Base-by-base conservation (phyloP, 2,888 invertebrate genomes). In the Portevinia maculata region DNA sequence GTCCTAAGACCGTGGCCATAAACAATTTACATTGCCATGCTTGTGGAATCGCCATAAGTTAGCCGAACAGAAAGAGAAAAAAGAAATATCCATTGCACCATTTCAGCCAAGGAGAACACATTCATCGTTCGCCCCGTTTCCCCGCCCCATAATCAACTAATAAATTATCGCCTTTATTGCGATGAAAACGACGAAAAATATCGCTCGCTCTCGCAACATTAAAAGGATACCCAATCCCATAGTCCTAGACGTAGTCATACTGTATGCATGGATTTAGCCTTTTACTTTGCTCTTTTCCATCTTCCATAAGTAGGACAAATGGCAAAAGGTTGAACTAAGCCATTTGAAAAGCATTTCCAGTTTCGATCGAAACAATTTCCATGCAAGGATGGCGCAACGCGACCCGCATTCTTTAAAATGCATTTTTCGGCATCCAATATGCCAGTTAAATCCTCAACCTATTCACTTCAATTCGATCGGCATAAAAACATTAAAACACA, bases 91-190 rank as follows among this genome's bases (percentile, higher is more conserved):
- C 64, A 75, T 46, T 79, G 79, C 79, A 79, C 30, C 79, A 67
- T 55, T 59, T 55, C 15, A 30, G 3, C 34, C 52, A 30, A 73
- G 21, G 17, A 52, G 59, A 46, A 28, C 57, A 64, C 57, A 52
- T 59, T 44, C 64, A 64, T 78, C 71, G 30, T 71, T 7, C 19
- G 34, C 24, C 24, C 69, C 48, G 55, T 55, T 50, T 21, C 75
- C 48, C 32, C 55, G 21, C 59, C 59, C 59, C 83, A 69, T 83
- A 71, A 83, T 78, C 65, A 78, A 78, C 78, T 73, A 83, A 83
- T 83, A 83, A 83, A 83, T 83, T 78, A 83, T 78, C 83, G 78
- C 83, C 78, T 83, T 83, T 83, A 83, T 78, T 78, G 83, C 78
- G 78, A 78, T 83, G 83, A 83, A 83, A 83, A 78, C 73, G 55